Evolutionary conservation across 2,797 vertebrate species (phyloP).

Genomic region (Tympanoctomys barrerae): DNA sequence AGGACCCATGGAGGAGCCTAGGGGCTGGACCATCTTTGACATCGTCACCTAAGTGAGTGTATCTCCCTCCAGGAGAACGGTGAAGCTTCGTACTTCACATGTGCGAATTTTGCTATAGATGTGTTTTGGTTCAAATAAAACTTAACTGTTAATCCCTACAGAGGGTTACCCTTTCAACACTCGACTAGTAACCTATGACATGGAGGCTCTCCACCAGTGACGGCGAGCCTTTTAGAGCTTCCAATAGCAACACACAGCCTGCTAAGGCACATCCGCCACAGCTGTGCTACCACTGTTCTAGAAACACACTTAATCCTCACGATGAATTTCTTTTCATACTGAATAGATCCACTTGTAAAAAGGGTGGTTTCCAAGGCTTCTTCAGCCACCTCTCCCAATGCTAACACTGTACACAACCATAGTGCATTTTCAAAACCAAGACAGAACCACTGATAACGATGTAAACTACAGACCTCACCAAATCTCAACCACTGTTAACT

Average conservation of each 20-base stretch:
- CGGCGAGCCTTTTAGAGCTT: not conserved
- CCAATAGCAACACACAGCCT: not conserved
- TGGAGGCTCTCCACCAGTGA: not conserved
- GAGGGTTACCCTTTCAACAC: not conserved
- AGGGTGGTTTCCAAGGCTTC: not conserved
- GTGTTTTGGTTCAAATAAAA: not conserved
- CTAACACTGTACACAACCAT: not conserved
- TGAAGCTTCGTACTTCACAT: not conserved
- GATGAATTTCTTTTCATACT: not conserved
- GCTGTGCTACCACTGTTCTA: not conserved
- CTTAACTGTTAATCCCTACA: not conserved
- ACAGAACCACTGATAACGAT: not conserved
- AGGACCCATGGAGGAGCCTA: not conserved
- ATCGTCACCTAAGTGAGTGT: not conserved
- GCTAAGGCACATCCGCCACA: not conserved
- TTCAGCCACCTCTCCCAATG: not conserved
- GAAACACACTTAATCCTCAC: not conserved
- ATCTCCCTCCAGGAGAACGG: not conserved
- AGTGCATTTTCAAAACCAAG: not conserved
- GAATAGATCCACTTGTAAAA: conserved; percentile 30
- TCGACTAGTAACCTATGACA: not conserved
- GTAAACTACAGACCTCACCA: not conserved
- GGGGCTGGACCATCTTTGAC: no score
- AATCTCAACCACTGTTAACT: not conserved
- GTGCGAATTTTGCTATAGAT: not conserved